These are phyloP conservation scores for Megalopta genalis DNA, from an alignment of 1,140 invertebrate genomes.

Conservation along the genomic window DNA sequence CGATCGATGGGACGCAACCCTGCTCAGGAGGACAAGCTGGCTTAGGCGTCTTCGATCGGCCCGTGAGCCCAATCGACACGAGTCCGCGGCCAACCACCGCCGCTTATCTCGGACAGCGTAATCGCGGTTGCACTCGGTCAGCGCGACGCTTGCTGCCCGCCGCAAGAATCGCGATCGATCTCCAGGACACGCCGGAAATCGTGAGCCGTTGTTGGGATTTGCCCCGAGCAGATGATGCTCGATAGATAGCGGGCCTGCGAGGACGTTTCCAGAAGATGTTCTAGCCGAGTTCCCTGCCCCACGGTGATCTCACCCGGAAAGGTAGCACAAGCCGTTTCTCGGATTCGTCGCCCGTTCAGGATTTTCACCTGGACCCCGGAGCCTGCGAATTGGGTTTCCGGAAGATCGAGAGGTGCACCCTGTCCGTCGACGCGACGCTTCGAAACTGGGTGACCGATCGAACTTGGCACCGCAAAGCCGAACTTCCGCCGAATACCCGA, in stretches of 20 bases:
- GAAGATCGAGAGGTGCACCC: background rate
- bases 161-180: background rate
- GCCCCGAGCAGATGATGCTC: no score
- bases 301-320: no score
- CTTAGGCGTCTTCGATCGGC: background rate
- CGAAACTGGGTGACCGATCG: slow-evolving; percentile 39
- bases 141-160: no score
- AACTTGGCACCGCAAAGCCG: slow-evolving; percentile 28
- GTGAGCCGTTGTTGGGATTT: no score
- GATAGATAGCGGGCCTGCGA: no score
- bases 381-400: background rate
- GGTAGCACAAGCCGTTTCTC: no score
- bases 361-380: no score
- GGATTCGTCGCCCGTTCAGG: no score
- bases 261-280: no score
- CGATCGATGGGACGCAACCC: background rate
- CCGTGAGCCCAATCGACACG: background rate
- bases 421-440: background rate
- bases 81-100: background rate
- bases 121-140: background rate
- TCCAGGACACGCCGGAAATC: background rate
- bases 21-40: background rate
- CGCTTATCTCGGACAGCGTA: background rate
- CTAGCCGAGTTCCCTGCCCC: no score
- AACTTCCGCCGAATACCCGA: background rate